Base-by-base conservation (phyloP, 2,888 invertebrate genomes). In the Harmothoe impar region DNA sequence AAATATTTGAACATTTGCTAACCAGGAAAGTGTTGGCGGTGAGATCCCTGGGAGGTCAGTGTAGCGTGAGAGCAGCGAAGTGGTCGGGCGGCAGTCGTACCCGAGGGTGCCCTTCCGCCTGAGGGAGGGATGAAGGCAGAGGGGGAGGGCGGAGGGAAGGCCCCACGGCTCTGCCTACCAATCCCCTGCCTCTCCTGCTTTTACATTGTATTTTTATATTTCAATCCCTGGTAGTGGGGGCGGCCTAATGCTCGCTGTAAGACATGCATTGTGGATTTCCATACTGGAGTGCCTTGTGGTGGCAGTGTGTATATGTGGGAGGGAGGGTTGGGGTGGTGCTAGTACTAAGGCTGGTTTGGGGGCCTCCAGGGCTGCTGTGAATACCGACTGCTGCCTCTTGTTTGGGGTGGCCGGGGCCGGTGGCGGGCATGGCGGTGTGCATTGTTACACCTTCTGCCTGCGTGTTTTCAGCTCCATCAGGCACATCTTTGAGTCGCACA, bases 1-100 rank as follows among this genome's bases (percentile, higher is more conserved):
- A 72, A 72, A 72, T 72, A 72, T 72, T 72, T 72, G 72, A 72
- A 72, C 72, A 72, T 72, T 72, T 72, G 72, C 72, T 72, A 72
- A 72, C 72, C 72, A 72, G 72, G 29, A 15, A 72, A 29, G 72
- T 72, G 29, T 25, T 72, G 29, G 72, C n/a, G 72, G 72, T 29
- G 29, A 15, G 25, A 7, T 15, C 29, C 7, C 72, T 25, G 31
- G 25, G 29, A 72, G 72, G 72, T 72, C 72, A 72, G 72, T 25
- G n/a, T 29, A 29, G 72, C 72, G 72, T 72, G 72, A 29, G 72
- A 72, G 72, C 25, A 25, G 29, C 25, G 72, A 29, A 62, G 62
- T 62, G 72, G 31, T 29, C 72, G 72, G 29, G 29, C n/a, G 72
- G 3, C 72, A 23, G 31, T 25, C 25, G 31, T 25, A 15, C 20